phyloP scores from a whole-genome alignment of 2,797 vertebrate genomes.

The Adelosebastes latens region DNA sequence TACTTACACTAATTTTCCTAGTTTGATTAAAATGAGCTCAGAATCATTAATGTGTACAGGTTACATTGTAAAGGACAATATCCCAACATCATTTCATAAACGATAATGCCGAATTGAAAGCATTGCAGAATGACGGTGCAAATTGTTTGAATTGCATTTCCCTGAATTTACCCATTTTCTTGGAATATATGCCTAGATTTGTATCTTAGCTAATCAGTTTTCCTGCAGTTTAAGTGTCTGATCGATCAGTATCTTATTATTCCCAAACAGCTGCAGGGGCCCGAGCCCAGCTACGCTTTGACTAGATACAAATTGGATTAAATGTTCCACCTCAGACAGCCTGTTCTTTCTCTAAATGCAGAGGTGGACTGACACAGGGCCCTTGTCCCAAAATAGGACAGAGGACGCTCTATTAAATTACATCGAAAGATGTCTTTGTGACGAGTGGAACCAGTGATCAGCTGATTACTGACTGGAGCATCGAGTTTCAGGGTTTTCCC shows the following conservation, averaged over 20 bases:
- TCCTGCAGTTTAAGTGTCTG: neutral
- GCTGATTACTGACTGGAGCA: neutral
- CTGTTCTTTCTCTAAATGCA: conserved; percentile 23
- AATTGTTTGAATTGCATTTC: neutral
- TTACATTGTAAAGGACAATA: neutral
- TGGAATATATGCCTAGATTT: conserved; percentile 14
- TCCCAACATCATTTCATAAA: neutral
- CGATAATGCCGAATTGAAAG: neutral
- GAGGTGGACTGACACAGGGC: neutral
- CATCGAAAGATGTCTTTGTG: conserved; percentile 50
- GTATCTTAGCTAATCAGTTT: conserved; percentile 30
- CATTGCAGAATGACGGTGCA: neutral
- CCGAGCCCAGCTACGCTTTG: neutral
- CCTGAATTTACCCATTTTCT: neutral
- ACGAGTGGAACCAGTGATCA: neutral
- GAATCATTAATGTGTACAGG: neutral
- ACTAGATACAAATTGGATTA: conserved; percentile 40
- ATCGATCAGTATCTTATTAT: conserved; percentile 45
- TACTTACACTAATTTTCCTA: neutral
- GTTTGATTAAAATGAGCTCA: neutral
- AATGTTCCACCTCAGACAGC: conserved; percentile 32
- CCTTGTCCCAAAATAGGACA: conserved; percentile 42
- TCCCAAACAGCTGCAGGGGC: conserved; percentile 21
- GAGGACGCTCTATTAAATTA: conserved; percentile 48
- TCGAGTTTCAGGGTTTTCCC: neutral